Conservation (phyloP, 1,140 invertebrate species). For the Meloidogyne floridensis region DNA sequence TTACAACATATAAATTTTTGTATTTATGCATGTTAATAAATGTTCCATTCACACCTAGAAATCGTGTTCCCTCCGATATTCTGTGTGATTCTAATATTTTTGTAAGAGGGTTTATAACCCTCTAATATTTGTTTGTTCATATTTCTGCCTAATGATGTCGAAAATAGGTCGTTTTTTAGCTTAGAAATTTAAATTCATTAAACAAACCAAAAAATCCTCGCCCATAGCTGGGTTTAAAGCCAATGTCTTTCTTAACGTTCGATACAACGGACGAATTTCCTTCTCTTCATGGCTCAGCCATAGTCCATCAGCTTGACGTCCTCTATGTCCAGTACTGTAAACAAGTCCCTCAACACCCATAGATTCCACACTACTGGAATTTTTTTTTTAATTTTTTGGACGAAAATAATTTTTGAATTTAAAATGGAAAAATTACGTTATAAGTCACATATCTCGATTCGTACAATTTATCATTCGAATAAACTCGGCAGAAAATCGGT, state of each 20-base stretch:
- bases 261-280: slow-evolving; percentile 33
- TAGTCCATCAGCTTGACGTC: slow-evolving; percentile 47
- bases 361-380: slow-evolving; percentile 43
- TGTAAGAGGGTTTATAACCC: no score
- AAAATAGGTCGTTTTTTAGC: not conserved
- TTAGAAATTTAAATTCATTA: not conserved
- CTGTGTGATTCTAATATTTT: no score
- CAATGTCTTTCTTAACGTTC: slow-evolving; percentile 33
- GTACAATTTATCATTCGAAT: no score
- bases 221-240: slow-evolving; percentile 49
- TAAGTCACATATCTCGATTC: no score
- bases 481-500: no score
- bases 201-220: slow-evolving; percentile 51
- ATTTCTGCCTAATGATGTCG: no score
- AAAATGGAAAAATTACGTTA: no score
- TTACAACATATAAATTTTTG: no score
- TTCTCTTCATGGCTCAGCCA: slow-evolving; percentile 43
- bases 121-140: no score
- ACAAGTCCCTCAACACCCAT: slow-evolving; percentile 46
- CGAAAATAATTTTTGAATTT: not conserved
- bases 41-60: no score
- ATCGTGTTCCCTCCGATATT: no score
- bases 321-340: slow-evolving; percentile 43
- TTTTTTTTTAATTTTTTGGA: not conserved
- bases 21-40: no score